phyloP scores from a whole-genome alignment of 1,140 invertebrate genomes.

The Calephelis nemesis region DNA sequence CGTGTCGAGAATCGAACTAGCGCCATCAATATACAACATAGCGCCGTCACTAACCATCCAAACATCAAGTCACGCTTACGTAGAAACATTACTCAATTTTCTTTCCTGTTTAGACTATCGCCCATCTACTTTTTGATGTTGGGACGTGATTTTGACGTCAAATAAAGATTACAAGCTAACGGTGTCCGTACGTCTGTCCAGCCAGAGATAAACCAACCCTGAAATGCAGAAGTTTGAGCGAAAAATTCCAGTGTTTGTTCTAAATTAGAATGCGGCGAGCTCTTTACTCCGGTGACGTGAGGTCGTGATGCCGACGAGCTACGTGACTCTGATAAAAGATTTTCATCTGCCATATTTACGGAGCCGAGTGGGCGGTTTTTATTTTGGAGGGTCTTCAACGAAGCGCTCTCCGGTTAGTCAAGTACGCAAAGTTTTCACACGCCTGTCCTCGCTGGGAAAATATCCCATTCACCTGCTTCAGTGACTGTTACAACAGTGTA shows the following conservation, averaged over 20 bases:
- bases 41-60: no score
- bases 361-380: constrained; percentile 76
- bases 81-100: constrained; percentile 16
- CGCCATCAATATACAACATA: no score
- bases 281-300: constrained; percentile 73
- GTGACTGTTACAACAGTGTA: background rate
- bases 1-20: no score
- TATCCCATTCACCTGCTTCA: constrained; percentile 31
- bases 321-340: constrained; percentile 79
- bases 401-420: constrained; percentile 45
- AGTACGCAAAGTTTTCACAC: constrained; percentile 70
- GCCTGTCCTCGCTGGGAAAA: constrained; percentile 55
- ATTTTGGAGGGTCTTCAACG: constrained; percentile 68
- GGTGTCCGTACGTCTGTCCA: constrained; percentile 48
- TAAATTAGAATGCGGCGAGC: constrained; percentile 74
- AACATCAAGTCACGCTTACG: no score
- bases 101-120: constrained; percentile 44
- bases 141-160: constrained; percentile 57
- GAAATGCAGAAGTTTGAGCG: constrained; percentile 56
- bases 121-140: constrained; percentile 41
- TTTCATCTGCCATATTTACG: constrained; percentile 78
- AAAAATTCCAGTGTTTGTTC: constrained; percentile 73
- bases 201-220: constrained; percentile 53
- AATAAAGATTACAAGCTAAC: constrained; percentile 67
- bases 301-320: constrained; percentile 72